These are phyloP conservation scores for Hydropsyche betteni DNA, from an alignment of 2,888 invertebrate genomes.

Conservation along the genomic window DNA sequence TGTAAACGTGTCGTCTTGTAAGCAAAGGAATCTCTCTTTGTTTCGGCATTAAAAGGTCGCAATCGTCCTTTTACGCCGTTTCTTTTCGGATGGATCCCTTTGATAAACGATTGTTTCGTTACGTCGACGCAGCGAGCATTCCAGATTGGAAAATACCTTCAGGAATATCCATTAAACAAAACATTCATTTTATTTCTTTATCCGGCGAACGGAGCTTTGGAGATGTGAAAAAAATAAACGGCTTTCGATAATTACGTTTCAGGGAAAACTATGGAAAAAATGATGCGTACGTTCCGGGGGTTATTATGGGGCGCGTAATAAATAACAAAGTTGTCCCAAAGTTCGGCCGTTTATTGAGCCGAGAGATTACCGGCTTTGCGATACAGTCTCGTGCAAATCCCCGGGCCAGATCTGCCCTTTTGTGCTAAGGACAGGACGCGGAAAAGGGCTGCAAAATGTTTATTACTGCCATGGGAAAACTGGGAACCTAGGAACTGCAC, in stretches of 20 bases:
- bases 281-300: conserved; percentile 21
- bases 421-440: conserved; percentile 36
- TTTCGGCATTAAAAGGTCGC: conserved; percentile 44
- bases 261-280: conserved; percentile 32
- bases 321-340: conserved; percentile 40
- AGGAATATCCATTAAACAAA: conserved; percentile 35
- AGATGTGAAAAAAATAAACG: not conserved
- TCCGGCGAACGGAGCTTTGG: not conserved
- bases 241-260: not conserved
- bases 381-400: conserved; percentile 36
- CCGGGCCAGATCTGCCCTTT: conserved; percentile 37
- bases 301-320: conserved; percentile 29
- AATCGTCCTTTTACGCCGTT: conserved; percentile 34
- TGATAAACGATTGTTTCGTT: conserved; percentile 35
- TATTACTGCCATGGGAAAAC: conserved; percentile 35
- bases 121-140: not conserved
- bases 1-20: conserved; percentile 22
- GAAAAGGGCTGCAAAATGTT: conserved; percentile 40
- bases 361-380: conserved; percentile 43
- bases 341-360: conserved; percentile 47
- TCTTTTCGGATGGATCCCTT: conserved; percentile 27
- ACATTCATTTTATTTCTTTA: conserved; percentile 35
- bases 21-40: conserved; percentile 35
- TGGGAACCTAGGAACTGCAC: conserved; percentile 14
- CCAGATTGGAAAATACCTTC: conserved; percentile 37